Percentiles rank a stretch among this genome's conserved stretches.
phyloP scores from a whole-genome alignment of 2,113 vertebrate species.

The Capra hircus region DNA sequence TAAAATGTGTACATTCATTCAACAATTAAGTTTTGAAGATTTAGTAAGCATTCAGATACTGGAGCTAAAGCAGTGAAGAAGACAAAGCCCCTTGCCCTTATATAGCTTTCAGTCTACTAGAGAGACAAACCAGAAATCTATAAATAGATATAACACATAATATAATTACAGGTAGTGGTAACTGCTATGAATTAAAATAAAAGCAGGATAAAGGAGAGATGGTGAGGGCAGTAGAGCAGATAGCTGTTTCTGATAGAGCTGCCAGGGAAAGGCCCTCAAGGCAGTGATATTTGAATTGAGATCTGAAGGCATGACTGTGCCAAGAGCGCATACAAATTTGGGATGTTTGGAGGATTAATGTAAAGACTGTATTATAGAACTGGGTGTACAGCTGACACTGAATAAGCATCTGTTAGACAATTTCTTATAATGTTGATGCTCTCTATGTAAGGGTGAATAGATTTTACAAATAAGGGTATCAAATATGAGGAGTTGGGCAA shows the following conservation, averaged over 20 bases:
- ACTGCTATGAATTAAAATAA: not conserved
- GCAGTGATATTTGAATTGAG: not conserved
- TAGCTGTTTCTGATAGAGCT: not conserved
- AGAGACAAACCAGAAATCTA: not conserved
- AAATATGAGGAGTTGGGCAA: not conserved
- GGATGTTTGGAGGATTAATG: not conserved
- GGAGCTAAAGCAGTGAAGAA: not conserved
- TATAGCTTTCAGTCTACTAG: not conserved
- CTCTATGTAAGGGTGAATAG: not conserved
- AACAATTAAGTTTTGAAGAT: not conserved
- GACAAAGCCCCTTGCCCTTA: not conserved
- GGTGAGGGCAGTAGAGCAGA: accelerated
- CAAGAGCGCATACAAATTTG: not conserved
- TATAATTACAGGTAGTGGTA: not conserved
- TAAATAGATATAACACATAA: not conserved
- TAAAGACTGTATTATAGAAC: not conserved
- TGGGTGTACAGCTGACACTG: not conserved
- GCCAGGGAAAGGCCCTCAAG: not conserved
- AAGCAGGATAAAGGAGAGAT: not conserved
- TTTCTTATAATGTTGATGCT: not conserved
- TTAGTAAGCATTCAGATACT: not conserved
- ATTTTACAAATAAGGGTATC: not conserved
- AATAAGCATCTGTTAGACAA: not conserved
- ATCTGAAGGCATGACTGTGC: not conserved
- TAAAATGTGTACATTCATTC: not conserved